Percentiles rank a stretch among this genome's conserved stretches.
Conservation (phyloP, 2,797 vertebrate species). For the Gambelia wislizenii region DNA sequence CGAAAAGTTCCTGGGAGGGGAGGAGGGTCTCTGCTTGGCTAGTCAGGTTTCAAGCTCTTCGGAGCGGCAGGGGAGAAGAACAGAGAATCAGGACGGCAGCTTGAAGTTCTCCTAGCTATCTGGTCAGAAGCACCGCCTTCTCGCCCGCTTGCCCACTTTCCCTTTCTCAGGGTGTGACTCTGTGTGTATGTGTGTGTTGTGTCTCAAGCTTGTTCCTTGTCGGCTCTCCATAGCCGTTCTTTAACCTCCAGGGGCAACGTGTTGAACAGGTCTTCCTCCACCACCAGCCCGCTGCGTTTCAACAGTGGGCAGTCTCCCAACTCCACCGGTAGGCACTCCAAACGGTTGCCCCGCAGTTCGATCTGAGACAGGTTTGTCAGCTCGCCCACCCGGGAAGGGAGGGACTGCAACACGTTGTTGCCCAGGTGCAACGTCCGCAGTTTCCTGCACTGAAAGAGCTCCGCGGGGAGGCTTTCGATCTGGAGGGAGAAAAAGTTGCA, state of each 20-base stretch:
- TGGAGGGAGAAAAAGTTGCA: constrained; percentile 57
- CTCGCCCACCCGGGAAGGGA: constrained; percentile 96
- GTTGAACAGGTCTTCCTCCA: constrained; percentile 97
- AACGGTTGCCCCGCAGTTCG: constrained; percentile 93
- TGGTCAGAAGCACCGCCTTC: constrained; percentile 52
- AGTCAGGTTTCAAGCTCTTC: constrained; percentile 11
- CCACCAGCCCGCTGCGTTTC: constrained; percentile 91
- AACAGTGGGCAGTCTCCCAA: constrained; percentile 94
- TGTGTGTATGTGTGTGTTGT: neutral
- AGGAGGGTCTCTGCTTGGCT: constrained; percentile 35
- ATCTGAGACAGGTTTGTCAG: constrained; percentile 92
- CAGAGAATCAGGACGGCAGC: constrained; percentile 18
- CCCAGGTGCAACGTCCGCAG: constrained; percentile 94
- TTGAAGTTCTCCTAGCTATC: neutral
- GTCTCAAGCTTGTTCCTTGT: constrained; percentile 93
- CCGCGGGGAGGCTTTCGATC: constrained; percentile 95
- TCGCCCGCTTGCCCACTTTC: neutral
- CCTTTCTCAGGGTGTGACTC: too few species aligned
- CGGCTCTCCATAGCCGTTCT: constrained; percentile 92
- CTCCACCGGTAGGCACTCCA: constrained; percentile 97
- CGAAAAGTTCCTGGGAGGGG: constrained; percentile 19
- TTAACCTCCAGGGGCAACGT: constrained; percentile 94
- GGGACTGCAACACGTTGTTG: constrained; percentile 93
- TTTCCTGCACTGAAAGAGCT: constrained; percentile 98
- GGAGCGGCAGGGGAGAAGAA: constrained; percentile 16